phyloP scores from a whole-genome alignment of 2,797 vertebrate genomes.

The Hybognathus amarus region DNA sequence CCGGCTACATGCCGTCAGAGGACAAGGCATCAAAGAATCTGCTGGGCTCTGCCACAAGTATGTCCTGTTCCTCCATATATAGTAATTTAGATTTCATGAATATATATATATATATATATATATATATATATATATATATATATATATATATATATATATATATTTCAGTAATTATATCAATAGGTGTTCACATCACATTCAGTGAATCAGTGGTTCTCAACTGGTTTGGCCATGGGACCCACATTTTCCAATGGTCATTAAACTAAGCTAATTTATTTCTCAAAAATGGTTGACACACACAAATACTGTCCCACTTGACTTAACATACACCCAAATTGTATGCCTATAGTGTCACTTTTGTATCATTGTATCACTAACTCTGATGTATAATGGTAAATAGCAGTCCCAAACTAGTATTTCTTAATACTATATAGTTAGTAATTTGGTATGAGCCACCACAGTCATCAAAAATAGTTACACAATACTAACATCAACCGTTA shows the following conservation, averaged over 20 bases:
- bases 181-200: neutral
- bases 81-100: neutral
- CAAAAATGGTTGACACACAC: no score
- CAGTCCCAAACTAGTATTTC: neutral
- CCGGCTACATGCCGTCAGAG: conserved; percentile 89
- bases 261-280: no score
- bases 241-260: no score
- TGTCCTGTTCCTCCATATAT: conserved; percentile 65
- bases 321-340: neutral
- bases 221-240: neutral
- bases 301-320: neutral
- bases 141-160: no score
- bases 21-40: conserved; percentile 96
- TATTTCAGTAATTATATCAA: neutral
- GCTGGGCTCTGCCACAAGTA: conserved; percentile 96
- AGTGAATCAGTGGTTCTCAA: neutral
- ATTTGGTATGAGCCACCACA: no score
- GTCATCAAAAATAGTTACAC: no score
- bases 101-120: neutral
- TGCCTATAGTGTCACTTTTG: no score
- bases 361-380: neutral
- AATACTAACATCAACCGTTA: neutral
- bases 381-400: neutral
- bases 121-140: no score
- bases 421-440: no score